Conservation (phyloP, 2,797 vertebrate species). For the Synaphobranchus kaupii region DNA sequence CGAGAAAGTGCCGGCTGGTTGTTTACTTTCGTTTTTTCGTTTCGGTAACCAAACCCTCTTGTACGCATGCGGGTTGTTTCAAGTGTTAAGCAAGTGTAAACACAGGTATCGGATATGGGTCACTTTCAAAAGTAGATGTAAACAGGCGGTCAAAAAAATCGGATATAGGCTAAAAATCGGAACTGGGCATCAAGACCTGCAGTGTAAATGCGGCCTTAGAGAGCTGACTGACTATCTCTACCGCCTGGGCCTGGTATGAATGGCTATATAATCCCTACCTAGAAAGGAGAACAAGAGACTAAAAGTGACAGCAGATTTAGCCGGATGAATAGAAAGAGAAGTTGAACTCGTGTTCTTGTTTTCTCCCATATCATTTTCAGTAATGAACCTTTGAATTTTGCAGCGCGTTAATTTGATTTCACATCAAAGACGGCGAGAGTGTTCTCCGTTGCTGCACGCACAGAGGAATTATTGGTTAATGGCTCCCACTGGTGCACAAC, state of each 20-base stretch:
- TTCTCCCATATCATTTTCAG: slow-evolving; percentile 30
- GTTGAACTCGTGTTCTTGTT: not conserved
- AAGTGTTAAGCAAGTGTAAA: no score
- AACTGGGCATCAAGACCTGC: no score
- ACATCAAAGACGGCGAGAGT: slow-evolving; percentile 61
- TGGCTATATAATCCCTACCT: not conserved
- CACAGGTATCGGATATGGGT: no score
- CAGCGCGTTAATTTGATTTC: slow-evolving; percentile 61
- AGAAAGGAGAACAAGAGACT: not conserved
- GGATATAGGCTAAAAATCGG: no score
- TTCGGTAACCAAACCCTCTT: no score
- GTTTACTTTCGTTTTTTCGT: no score
- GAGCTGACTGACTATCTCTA: not conserved
- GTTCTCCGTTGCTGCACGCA: slow-evolving; percentile 48
- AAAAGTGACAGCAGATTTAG: not conserved
- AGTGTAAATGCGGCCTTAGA: no score
- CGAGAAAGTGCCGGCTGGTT: no score
- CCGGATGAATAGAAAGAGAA: not conserved
- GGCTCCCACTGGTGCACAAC: slow-evolving; percentile 41
- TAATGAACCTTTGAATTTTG: slow-evolving; percentile 32
- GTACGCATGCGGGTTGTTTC: no score
- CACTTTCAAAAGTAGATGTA: no score
- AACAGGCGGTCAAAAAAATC: no score
- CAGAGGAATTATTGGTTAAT: slow-evolving; percentile 44
- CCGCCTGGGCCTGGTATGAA: not conserved